phyloP scores from a whole-genome alignment of 1,140 invertebrate genomes.

The Zaprionus davidi region DNA sequence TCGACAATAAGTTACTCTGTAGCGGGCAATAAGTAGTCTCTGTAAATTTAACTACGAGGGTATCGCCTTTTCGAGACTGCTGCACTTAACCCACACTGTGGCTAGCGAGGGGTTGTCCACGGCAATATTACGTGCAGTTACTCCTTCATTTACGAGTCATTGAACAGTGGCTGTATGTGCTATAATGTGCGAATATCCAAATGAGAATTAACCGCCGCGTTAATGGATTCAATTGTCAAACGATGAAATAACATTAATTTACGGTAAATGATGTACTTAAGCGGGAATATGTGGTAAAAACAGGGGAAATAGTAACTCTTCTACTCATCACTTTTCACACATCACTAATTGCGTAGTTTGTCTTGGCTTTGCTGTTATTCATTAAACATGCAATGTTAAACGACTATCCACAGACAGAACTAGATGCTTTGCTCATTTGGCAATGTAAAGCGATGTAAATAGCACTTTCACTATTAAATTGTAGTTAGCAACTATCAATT shows the following conservation, averaged over 20 bases:
- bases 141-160: conserved; percentile 67
- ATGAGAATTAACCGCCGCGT: conserved; percentile 53
- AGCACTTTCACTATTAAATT: not conserved
- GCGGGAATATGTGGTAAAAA: not conserved
- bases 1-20: not conserved
- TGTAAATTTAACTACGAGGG: not conserved
- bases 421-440: not conserved
- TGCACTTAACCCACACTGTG: not conserved
- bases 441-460: not conserved
- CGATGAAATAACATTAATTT: conserved; percentile 30
- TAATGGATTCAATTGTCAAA: conserved; percentile 51
- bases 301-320: not conserved
- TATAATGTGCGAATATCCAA: conserved; percentile 39
- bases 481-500: not conserved
- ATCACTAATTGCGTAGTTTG: not conserved
- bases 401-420: not conserved
- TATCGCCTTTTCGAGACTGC: not conserved
- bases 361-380: not conserved
- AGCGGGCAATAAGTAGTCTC: not conserved
- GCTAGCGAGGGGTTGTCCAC: not conserved
- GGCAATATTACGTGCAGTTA: conserved; percentile 26
- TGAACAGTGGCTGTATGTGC: conserved; percentile 45
- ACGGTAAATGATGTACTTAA: not conserved
- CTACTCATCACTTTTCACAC: not conserved
- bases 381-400: not conserved